A percentile compares a stretch with the other conserved stretches of the same genome.
Evolutionary conservation across 2,797 vertebrate genomes (phyloP).

Genomic region (Tamandua tetradactyla): DNA sequence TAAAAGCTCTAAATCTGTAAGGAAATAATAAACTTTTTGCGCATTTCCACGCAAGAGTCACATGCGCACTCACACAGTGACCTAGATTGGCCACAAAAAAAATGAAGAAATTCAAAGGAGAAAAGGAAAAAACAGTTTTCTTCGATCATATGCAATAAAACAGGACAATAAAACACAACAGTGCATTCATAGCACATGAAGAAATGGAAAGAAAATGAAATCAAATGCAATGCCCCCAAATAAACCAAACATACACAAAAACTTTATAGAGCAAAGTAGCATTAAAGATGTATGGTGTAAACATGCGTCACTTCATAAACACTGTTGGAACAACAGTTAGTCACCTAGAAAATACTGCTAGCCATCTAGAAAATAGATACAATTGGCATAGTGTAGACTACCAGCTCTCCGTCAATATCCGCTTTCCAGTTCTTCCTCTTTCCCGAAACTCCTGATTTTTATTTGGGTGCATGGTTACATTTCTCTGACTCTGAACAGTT

Average conservation of each 20-base stretch:
- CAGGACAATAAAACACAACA: neutral
- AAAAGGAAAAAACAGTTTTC: neutral
- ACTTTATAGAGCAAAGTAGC: neutral
- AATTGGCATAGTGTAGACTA: too few relatives aligned
- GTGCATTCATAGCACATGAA: neutral
- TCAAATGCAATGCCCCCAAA: neutral
- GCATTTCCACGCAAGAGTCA: neutral
- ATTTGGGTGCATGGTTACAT: too few relatives aligned
- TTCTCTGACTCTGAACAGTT: too few relatives aligned
- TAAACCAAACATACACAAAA: neutral
- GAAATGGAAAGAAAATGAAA: constrained; percentile 4
- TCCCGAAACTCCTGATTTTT: too few relatives aligned
- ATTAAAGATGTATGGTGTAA: too few relatives aligned
- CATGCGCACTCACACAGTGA: too few relatives aligned
- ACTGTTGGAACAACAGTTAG: too few relatives aligned
- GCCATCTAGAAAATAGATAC: too few relatives aligned
- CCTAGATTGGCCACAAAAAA: neutral
- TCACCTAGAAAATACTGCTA: too few relatives aligned
- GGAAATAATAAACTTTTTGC: neutral
- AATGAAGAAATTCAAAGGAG: neutral
- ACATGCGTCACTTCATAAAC: too few relatives aligned
- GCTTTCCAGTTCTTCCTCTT: too few relatives aligned
- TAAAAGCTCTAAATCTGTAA: neutral
- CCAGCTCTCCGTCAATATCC: too few relatives aligned
- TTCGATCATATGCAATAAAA: neutral